Percentiles rank a stretch among this genome's conserved stretches.
Conservation (phyloP, 35 echinoderm and acorn worm genomes). For the Ophiothrix spiculata region DNA sequence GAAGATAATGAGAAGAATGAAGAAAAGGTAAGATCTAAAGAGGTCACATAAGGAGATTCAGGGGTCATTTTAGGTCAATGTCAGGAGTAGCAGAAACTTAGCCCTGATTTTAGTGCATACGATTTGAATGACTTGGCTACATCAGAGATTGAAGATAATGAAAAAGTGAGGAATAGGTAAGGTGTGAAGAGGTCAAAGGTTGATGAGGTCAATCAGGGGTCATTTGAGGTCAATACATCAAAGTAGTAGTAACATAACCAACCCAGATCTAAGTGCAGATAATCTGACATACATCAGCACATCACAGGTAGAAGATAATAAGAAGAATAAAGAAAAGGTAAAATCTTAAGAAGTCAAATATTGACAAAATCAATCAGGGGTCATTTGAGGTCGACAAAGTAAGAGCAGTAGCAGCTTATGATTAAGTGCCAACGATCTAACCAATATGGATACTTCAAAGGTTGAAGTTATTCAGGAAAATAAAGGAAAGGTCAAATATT, state of each 20-base stretch:
- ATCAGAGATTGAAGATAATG: too few relatives aligned
- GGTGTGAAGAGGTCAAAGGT: too few relatives aligned
- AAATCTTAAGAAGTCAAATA: neutral
- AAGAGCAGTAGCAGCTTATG: too few relatives aligned
- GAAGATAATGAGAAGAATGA: conserved; percentile 35
- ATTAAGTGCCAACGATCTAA: neutral
- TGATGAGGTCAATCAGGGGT: too few relatives aligned
- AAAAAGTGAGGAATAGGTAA: conserved; percentile 48
- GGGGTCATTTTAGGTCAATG: conserved; percentile 41
- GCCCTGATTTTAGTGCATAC: neutral
- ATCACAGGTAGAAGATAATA: neutral
- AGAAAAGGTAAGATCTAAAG: conserved; percentile 25
- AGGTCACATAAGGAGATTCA: neutral
- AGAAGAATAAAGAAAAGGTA: conserved; percentile 52
- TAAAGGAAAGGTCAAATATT: too few relatives aligned
- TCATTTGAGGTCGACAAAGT: conserved; percentile 26
- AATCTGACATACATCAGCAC: neutral
- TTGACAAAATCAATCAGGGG: conserved; percentile 38
- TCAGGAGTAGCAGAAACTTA: too few relatives aligned
- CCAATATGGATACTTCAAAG: conserved; percentile 1
- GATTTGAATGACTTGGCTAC: neutral
- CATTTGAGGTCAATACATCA: too few relatives aligned
- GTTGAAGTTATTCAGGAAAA: too few relatives aligned
- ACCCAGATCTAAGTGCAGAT: neutral
- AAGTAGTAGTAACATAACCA: neutral